Evolutionary conservation across 23 tunicate species (phyloP).

Genomic region (Halocynthia aurantium): DNA sequence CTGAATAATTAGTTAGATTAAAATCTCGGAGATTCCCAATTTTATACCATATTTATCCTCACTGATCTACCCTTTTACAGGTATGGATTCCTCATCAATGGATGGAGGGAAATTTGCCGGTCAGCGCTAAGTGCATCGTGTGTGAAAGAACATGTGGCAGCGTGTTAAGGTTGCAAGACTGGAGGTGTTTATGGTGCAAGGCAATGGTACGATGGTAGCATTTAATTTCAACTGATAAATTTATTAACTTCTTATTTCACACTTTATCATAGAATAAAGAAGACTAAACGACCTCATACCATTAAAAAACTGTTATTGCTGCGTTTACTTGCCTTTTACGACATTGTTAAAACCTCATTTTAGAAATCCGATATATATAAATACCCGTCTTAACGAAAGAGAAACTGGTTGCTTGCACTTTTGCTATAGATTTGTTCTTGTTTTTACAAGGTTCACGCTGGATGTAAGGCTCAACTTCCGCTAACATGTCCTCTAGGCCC

Average conservation of each 20-base stretch:
- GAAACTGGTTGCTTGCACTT: background rate
- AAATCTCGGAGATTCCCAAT: too few relatives aligned
- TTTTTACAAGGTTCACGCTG: slow-evolving; percentile 55
- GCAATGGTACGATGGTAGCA: slow-evolving; percentile 45
- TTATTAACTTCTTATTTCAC: background rate
- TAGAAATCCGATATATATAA: background rate
- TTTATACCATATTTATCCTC: background rate
- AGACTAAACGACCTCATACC: too few relatives aligned
- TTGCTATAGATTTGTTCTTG: background rate
- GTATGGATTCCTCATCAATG: slow-evolving; percentile 94
- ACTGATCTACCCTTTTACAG: slow-evolving; percentile 18
- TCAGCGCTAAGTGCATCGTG: slow-evolving; percentile 91
- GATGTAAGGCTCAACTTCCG: slow-evolving; percentile 51
- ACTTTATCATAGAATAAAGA: too few relatives aligned
- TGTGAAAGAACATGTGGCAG: slow-evolving; percentile 96
- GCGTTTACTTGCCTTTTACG: too few relatives aligned
- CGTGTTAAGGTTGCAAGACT: slow-evolving; percentile 86
- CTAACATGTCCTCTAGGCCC: slow-evolving; percentile 57
- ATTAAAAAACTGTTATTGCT: too few relatives aligned
- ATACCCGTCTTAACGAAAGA: background rate
- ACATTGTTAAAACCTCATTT: too few relatives aligned
- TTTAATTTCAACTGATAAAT: background rate
- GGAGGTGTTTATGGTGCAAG: slow-evolving; percentile 88
- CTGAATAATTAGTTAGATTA: too few relatives aligned
- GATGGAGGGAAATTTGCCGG: slow-evolving; percentile 98